Percentiles rank a stretch among this genome's conserved stretches.
Conservation (phyloP, 2,888 invertebrate genomes). For the Noctua janthina region DNA sequence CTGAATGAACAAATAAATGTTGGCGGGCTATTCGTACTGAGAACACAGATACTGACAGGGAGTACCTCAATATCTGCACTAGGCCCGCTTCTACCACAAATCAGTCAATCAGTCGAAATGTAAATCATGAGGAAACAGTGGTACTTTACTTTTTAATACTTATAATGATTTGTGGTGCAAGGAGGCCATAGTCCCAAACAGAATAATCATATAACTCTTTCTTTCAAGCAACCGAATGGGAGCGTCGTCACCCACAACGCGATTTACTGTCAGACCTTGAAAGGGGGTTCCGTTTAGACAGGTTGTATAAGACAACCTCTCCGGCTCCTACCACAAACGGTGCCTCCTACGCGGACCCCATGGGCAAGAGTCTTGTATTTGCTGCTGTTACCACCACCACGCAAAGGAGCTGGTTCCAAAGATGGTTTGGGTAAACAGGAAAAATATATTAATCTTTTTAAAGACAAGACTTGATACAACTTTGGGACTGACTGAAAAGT, state of each 20-base stretch:
- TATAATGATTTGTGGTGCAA: not conserved
- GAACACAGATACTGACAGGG: not conserved
- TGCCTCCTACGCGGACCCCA: slow-evolving; percentile 76
- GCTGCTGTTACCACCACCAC: slow-evolving; percentile 68
- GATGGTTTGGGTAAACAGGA: slow-evolving; percentile 66
- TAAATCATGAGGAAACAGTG: too few species aligned
- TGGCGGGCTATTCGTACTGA: not conserved
- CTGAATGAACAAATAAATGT: too few species aligned
- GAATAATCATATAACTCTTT: slow-evolving; percentile 1
- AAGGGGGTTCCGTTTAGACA: slow-evolving; percentile 75
- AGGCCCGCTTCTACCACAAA: not conserved
- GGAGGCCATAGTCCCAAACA: not conserved
- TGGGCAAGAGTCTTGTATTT: slow-evolving; percentile 37
- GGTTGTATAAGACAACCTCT: slow-evolving; percentile 38
- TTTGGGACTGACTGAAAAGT: slow-evolving; percentile 27
- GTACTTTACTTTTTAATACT: not conserved
- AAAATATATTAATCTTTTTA: not conserved
- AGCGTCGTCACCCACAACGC: slow-evolving; percentile 75
- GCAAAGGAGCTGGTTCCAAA: slow-evolving; percentile 70
- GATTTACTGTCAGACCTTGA: slow-evolving; percentile 80
- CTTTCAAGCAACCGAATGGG: slow-evolving; percentile 77
- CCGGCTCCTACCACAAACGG: slow-evolving; percentile 48
- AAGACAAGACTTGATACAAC: slow-evolving; percentile 3
- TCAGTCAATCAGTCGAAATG: too few species aligned
- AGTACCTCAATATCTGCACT: not conserved